A percentile compares a stretch with the other conserved stretches of the same genome.
phyloP scores from a whole-genome alignment of 1,140 invertebrate species.

The Bombus ignitus region DNA sequence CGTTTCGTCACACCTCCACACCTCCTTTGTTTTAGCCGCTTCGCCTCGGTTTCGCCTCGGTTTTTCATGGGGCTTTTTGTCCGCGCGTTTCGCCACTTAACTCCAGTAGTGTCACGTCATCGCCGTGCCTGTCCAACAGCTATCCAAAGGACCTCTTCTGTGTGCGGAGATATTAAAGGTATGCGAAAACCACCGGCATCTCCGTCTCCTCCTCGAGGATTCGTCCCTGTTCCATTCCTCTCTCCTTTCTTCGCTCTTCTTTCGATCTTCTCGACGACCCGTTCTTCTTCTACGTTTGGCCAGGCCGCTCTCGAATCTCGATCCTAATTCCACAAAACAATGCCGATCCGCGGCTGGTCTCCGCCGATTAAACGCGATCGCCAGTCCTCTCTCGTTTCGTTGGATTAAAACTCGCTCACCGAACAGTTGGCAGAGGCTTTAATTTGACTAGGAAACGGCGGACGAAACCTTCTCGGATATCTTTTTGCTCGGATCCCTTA shows the following conservation, averaged over 20 bases:
- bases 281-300: slow-evolving; percentile 55
- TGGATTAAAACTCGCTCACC: slow-evolving; percentile 41
- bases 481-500: slow-evolving; percentile 21
- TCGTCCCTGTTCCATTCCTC: slow-evolving; percentile 40
- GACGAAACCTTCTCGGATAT: background rate
- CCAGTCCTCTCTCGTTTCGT: slow-evolving; percentile 33
- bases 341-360: slow-evolving; percentile 65
- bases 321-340: slow-evolving; percentile 77
- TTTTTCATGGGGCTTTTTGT: slow-evolving; percentile 77
- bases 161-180: slow-evolving; percentile 65
- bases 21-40: slow-evolving; percentile 80
- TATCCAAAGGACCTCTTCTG: slow-evolving; percentile 55
- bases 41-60: slow-evolving; percentile 72
- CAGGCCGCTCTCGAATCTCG: slow-evolving; percentile 60
- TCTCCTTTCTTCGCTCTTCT: slow-evolving; percentile 36
- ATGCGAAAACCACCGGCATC: slow-evolving; percentile 55
- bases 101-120: slow-evolving; percentile 81
- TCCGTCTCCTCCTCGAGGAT: slow-evolving; percentile 34
- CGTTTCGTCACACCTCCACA: slow-evolving; percentile 79
- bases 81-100: slow-evolving; percentile 81
- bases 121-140: slow-evolving; percentile 67
- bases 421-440: slow-evolving; percentile 38
- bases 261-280: slow-evolving; percentile 34
- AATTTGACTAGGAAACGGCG: slow-evolving; percentile 47
- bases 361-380: slow-evolving; percentile 68